Conservation (phyloP, 2,113 vertebrate species). For the Phyllostomus discolor region DNA sequence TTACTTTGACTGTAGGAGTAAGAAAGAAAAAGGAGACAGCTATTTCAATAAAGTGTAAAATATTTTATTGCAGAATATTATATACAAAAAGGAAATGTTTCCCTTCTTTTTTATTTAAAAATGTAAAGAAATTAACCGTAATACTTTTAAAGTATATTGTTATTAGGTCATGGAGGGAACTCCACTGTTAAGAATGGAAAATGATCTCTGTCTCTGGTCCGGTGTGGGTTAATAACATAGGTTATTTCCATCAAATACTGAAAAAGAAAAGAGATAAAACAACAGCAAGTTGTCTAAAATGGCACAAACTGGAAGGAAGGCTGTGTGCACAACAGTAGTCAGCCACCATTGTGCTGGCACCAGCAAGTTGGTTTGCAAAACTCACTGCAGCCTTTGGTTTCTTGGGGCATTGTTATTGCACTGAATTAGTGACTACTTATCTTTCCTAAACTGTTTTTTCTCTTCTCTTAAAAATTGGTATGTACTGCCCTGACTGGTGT, state of each 20-base stretch:
- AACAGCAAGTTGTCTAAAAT: not conserved
- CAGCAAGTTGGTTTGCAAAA: too few relatives aligned
- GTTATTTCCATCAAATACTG: not conserved
- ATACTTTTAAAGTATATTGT: not conserved
- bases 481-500: too few relatives aligned
- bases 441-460: not conserved
- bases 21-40: not conserved
- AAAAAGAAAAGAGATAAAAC: not conserved
- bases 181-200: not conserved
- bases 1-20: not conserved
- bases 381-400: not conserved
- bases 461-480: not conserved
- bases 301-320: accelerated
- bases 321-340: accelerated
- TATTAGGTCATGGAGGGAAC: not conserved
- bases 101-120: not conserved
- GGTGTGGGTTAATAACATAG: not conserved
- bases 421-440: not conserved
- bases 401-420: not conserved
- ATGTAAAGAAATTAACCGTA: not conserved
- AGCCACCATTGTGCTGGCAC: accelerated
- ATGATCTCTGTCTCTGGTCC: not conserved
- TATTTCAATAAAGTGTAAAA: slow-evolving; percentile 26
- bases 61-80: not conserved
- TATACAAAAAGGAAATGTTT: not conserved